Evolutionary conservation across 2,888 invertebrate genomes (phyloP), one percentile per base, ranked within the genome.

Genomic region (Eulithis testata): DNA sequence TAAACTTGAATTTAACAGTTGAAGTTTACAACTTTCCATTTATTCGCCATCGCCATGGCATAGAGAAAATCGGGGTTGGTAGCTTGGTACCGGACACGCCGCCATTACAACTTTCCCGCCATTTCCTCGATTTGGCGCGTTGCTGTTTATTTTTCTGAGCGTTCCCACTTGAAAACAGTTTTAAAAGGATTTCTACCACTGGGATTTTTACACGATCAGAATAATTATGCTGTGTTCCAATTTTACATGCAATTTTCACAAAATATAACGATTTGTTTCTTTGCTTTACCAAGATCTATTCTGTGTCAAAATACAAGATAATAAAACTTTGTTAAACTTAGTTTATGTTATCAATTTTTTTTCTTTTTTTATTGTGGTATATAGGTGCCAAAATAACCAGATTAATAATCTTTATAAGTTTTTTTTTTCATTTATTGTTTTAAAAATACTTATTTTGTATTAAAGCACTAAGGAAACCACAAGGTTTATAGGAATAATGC

Each of bases 81-180:
- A 31, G 37, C 60, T 55, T 37, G 51, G 66, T 62, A 53, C 68
- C 71, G 73, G 72, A 73, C 72, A 70, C 71, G 74, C 74, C 73
- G 77, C 73, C 75, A 74, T 75, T 74, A 74, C 72, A 82, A 82
- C 82, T 85, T 83, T 85, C 81, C 80, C 81, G 79, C 76, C 81
- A 70, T 82, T 83, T 83, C 79, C 81, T 76, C 69, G 66, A 73
- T 72, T 65, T 58, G 65, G 73, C 66, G 71, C 66, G 74, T 71
- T 63, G 52, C 51, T 63, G 55, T 63, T 60, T 53, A 60, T 66
- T 67, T 67, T 60, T 60, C 58, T 51, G 62, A 59, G 36, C 31
- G 53, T 59, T 59, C 45, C 37, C 40, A 60, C 45, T 66, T 36
- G 21, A 40, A 37, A 57, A 27, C 56, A 14, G 11, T 59, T 60